phyloP scores from a whole-genome alignment of 2,888 invertebrate genomes.

The Orthosia gracilis region DNA sequence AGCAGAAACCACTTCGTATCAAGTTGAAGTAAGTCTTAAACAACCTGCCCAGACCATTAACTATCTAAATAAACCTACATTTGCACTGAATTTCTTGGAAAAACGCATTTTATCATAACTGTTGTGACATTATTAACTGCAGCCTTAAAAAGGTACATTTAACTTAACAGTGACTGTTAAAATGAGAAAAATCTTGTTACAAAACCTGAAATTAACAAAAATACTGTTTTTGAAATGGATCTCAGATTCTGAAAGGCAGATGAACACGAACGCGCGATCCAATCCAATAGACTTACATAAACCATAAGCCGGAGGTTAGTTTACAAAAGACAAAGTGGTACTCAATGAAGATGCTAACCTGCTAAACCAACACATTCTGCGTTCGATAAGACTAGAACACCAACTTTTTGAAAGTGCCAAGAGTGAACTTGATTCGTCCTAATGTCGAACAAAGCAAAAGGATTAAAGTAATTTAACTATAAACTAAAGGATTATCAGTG shows the following conservation, averaged over 20 bases:
- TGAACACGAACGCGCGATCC: neutral
- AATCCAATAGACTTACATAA: neutral
- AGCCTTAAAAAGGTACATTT: neutral
- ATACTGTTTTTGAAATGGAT: neutral
- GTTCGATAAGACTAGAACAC: neutral
- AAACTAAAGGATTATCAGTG: constrained; percentile 35
- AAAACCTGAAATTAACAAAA: neutral
- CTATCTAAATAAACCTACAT: constrained; percentile 21
- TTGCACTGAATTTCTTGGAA: constrained; percentile 27
- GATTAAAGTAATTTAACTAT: constrained; percentile 10
- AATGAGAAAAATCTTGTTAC: neutral
- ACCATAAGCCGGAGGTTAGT: neutral
- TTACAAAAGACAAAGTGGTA: neutral
- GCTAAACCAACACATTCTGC: neutral
- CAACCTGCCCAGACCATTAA: constrained; percentile 22
- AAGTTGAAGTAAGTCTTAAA: constrained; percentile 32
- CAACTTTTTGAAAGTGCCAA: neutral
- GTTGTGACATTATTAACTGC: constrained; percentile 13
- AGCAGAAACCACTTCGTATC: constrained; percentile 13
- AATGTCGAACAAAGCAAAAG: neutral
- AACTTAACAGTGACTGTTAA: constrained; percentile 1
- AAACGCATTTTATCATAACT: constrained; percentile 12
- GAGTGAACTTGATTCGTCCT: neutral
- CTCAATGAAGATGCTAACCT: neutral
- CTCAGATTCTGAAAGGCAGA: neutral